A percentile compares a stretch with the other conserved stretches of the same genome.
These are phyloP conservation scores for Atlantisia rogersi DNA, from an alignment of 2,113 vertebrate species.

Conservation along the genomic window DNA sequence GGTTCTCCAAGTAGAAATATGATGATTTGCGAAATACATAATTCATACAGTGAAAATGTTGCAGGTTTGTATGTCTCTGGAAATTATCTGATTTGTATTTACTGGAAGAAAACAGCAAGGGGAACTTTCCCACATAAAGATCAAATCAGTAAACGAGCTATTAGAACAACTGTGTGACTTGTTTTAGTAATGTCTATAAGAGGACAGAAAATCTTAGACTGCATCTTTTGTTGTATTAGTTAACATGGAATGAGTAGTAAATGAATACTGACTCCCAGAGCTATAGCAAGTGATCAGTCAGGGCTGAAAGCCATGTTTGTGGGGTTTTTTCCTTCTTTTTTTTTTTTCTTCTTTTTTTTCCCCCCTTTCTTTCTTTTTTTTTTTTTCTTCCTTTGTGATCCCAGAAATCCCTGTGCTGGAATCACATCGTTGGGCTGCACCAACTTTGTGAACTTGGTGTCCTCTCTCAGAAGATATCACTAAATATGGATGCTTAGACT, in stretches of 20 bases:
- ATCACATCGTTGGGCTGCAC: neutral
- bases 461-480: neutral
- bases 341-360: neutral
- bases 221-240: neutral
- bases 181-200: neutral
- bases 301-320: neutral
- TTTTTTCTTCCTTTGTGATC: neutral
- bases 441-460: neutral
- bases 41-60: neutral
- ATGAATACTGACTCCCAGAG: neutral
- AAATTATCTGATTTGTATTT: neutral
- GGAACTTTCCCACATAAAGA: neutral
- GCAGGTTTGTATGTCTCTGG: neutral
- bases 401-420: neutral
- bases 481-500: neutral
- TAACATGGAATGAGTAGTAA: neutral
- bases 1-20: neutral
- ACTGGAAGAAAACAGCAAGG: neutral
- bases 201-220: neutral
- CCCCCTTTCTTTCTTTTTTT: too few relatives aligned
- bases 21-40: neutral
- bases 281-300: neutral
- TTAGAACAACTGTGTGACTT: neutral
- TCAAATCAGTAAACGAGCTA: neutral
- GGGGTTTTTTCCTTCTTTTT: accelerated